Base-by-base conservation (phyloP, 1,140 invertebrate genomes). In the Rhyacophila brunnea region DNA sequence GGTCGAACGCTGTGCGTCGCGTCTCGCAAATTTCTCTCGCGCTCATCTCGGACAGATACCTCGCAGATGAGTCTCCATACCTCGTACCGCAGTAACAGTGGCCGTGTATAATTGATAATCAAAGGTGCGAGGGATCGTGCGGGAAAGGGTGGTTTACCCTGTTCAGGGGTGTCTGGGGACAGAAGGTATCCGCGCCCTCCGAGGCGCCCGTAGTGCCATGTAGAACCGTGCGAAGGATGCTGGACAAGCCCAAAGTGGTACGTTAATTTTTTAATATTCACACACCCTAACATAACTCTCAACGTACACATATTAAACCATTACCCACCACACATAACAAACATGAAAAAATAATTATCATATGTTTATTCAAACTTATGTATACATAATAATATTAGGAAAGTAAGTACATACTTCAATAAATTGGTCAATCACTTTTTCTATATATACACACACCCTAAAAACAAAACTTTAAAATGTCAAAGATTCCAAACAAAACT, bases 231-330 rank as follows among this genome's bases (percentile, higher is more conserved):
- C 28, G 48, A 32, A 64, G 42, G 47, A 65, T 65, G 62, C 55
- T 65, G 54, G 62, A 65, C 20, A 65, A 65, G 49, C 62, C 62
- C 18, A 65, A 65, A 60, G 62, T 65, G 62, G 62, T 64, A 53
- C 15, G 62, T 57, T 14, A 14, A 5, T 28, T 28, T 5, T n/a
- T 46, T 17, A 28, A 28, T 10, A 10, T 4, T 14, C 45, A 34
- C 13, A 35, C 32, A 23, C 17, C 47, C 9, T 20, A 14, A 23
- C 18, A 10, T n/a, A 23, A 6, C 6, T 7, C 14, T 4, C 6
- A 35, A 35, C 15, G 38, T 40, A 28, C 23, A 28, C n/a, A n/a
- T n/a, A n/a, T n/a, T n/a, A n/a, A n/a, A n/a, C n/a, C n/a, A 28
- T 28, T 9, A 3, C 23, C 23, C 3, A 28, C 3, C 23, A 28